Percentiles rank a stretch among this genome's conserved stretches.
phyloP scores from a whole-genome alignment of 53 echinoderm and acorn worm species.

The Glandiceps talaboti region DNA sequence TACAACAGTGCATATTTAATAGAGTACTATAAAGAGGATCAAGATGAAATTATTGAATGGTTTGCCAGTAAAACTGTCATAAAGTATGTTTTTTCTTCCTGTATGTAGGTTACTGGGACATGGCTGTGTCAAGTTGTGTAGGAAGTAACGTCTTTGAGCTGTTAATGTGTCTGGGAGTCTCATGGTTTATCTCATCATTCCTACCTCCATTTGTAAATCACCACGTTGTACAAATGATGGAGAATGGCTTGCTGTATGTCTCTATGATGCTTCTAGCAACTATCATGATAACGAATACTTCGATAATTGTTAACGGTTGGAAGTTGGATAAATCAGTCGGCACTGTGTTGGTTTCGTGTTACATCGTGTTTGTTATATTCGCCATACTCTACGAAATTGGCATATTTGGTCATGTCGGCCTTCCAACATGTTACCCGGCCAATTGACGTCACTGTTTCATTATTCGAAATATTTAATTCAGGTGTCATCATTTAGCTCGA shows the following conservation, averaged over 20 bases:
- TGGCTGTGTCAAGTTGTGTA: background rate
- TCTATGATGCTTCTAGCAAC: constrained; percentile 45
- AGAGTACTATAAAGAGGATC: too few relatives aligned
- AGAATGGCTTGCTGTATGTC: constrained; percentile 45
- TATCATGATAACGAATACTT: constrained; percentile 40
- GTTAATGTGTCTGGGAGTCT: background rate
- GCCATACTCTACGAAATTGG: constrained; percentile 61
- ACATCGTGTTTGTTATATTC: constrained; percentile 39
- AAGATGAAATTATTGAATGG: too few relatives aligned
- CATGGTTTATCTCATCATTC: background rate
- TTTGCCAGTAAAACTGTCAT: too few relatives aligned
- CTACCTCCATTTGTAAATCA: background rate
- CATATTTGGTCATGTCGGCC: too few relatives aligned
- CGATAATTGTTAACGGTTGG: constrained; percentile 63
- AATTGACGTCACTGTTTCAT: too few relatives aligned
- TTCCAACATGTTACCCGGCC: too few relatives aligned
- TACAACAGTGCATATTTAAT: too few relatives aligned
- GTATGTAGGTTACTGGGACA: background rate
- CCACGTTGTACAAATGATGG: constrained; percentile 26
- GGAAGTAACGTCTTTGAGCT: background rate
- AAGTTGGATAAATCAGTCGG: constrained; percentile 62
- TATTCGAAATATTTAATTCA: too few relatives aligned
- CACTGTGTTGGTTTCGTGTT: constrained; percentile 42
- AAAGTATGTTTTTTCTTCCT: too few relatives aligned
- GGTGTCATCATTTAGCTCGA: too few relatives aligned